Evolutionary conservation across 2,113 vertebrate species (phyloP), one percentile per base, ranked within the genome.

Genomic region (Lagenorhynchus albirostris): DNA sequence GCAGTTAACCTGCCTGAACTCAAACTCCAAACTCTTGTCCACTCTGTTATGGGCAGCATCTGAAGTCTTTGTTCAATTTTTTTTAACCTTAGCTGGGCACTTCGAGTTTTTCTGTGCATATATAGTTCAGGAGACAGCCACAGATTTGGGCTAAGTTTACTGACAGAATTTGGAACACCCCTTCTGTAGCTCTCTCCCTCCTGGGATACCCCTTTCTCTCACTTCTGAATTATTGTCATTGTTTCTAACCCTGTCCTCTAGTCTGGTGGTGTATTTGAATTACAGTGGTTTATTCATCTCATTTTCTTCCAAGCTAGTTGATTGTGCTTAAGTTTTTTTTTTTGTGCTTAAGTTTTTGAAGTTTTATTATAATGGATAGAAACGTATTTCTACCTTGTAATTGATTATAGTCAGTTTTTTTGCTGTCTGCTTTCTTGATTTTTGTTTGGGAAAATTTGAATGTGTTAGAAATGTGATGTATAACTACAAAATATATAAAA

Each of bases 341-440:
- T 44, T 86, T 92, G n/a, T 80, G 63, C 23, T 76, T 87, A 38
- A 50, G 3, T 77, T 97, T 97, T 87, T 71, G 33, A 89, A 94
- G 33, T 87, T 97, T 82, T 73, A 76, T n/a, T 88, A 31, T 73
- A 92, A 86, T 79, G 70, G 4, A 23, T 82, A 84, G n/a, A 74
- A 84, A 70, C 65, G 23, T 65, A 60, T 91, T 89, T 26, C 6
- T 95, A 33, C 50, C 9, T 92, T 94, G 33, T 53, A 86, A 67
- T 77, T 73, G 50, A n/a, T 93, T 77, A 79, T 4, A 53, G 44
- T 77, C 10, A 67, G 36, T 18, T 86, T 67, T 88, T 58, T 90
- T 85, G 1, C 26, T 76, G 6, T 70, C 17, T 70, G 11, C 62
- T 94, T 85, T 96, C 44, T 86, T 89, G 53, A 67, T 86, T 31